Evolutionary conservation across 2,113 vertebrate species (phyloP).

Genomic region (Heterotis niloticus): DNA sequence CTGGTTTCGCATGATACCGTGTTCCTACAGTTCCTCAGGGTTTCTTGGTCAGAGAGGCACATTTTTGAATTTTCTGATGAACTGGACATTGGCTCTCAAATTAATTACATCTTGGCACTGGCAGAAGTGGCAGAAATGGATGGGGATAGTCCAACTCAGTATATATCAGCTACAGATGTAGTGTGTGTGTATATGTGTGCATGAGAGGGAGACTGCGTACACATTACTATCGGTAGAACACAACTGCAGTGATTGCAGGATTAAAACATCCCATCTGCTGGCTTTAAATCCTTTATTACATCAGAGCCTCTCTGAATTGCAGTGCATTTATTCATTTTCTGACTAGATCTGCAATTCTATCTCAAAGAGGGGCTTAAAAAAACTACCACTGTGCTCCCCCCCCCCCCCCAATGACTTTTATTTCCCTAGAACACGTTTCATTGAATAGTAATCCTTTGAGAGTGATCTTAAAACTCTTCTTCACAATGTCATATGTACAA

Average conservation of each 20-base stretch:
- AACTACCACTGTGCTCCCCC: constrained; percentile 16
- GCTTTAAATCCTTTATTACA: constrained; percentile 48
- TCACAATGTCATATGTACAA: background rate
- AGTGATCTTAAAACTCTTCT: background rate
- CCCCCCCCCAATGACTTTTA: constrained; percentile 22
- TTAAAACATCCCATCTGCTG: constrained; percentile 40
- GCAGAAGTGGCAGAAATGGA: too few species aligned
- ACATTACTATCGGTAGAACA: constrained; percentile 33
- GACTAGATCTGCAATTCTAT: constrained; percentile 39
- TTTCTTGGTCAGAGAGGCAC: background rate
- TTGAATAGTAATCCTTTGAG: constrained; percentile 17
- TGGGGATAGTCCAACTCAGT: background rate
- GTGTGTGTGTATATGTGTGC: background rate
- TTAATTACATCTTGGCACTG: background rate
- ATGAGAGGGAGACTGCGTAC: background rate
- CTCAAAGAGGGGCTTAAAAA: constrained; percentile 34
- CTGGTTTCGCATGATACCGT: background rate
- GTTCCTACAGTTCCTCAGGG: background rate
- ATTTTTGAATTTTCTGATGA: background rate
- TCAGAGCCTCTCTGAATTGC: constrained; percentile 49
- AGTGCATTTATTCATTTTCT: constrained; percentile 54
- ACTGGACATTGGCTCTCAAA: background rate
- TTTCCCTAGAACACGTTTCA: constrained; percentile 29
- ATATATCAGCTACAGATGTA: background rate
- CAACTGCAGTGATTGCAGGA: constrained; percentile 36